Evolutionary conservation across 2,113 vertebrate genomes (phyloP), one percentile per base, ranked within the genome.

Genomic region (Raja brachyura): DNA sequence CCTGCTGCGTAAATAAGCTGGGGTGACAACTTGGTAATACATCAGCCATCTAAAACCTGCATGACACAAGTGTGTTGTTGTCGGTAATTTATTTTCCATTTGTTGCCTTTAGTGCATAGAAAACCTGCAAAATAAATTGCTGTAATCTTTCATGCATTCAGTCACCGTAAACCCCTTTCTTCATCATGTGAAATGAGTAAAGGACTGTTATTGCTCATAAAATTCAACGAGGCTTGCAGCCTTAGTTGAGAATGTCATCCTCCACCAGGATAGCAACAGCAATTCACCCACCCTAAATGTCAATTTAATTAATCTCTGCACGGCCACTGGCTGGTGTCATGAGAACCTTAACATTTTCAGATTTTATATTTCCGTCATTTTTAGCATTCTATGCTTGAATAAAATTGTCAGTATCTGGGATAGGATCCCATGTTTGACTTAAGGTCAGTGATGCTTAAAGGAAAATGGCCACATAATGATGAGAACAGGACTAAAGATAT

Each of bases 1-100:
- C 59, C 83, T 88, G 56, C 59, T 88, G 83, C 31, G 83, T 31
- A 61, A 88, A 63, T 88, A 88, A 63, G 83, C 56, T 28, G 61
- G 56, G 83, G 11, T 16, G 83, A 88, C 59, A 88, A 88, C 59
- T 88, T 61, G n/a, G 83, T 66, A 88, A 88, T 88, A 59, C 83
- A 88, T 88, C 59, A 88, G 31, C 28, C 56, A 88, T 56, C 14
- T 88, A 31, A 88, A 66, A 63, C 28, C n/a, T 88, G 83, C 83
- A 88, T 7, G 61, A 33, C 83, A 14, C 5, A 14, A 66, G 83
- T 18, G 83, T 66, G 14, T 31, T 63, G 59, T 88, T 63, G 61
- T 88, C 6, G n/a, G 56, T 88, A 66, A 88, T 61, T 88, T 88
- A 88, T 33, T 63, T 66, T 63, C n/a, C 83, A 33, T 88, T 33